These are phyloP conservation scores for Hirudo medicinalis DNA, from an alignment of 1,140 invertebrate species.

Conservation along the genomic window DNA sequence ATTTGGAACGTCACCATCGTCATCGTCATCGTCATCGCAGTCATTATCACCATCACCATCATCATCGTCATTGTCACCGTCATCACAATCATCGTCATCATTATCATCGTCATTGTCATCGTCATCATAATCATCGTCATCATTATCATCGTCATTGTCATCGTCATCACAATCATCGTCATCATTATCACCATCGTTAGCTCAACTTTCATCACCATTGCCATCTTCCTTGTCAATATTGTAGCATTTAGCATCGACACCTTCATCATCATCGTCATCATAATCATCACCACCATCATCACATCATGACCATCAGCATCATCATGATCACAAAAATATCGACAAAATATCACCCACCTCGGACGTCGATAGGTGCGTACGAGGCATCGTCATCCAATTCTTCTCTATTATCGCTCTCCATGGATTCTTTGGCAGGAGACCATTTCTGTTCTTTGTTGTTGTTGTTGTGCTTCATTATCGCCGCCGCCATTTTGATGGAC, in stretches of 20 bases:
- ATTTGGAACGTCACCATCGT: not conserved
- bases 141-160: not conserved
- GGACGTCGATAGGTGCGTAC: no score
- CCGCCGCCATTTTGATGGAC: no score
- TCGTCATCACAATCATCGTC: not conserved
- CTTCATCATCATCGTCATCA: not conserved
- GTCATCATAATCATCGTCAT: not conserved
- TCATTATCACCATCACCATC: not conserved
- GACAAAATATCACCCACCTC: no score
- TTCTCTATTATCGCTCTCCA: no score
- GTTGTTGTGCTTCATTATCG: no score
- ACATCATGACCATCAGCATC: not conserved
- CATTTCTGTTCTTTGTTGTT: no score
- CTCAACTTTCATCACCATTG: not conserved
- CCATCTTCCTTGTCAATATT: not conserved
- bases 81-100: not conserved
- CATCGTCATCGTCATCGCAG: not conserved
- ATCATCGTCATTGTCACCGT: constrained; percentile 1
- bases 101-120: not conserved
- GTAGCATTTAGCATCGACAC: not conserved
- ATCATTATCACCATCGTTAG: not conserved
- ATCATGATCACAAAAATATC: not conserved
- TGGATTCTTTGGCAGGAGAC: no score
- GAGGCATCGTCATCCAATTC: no score
- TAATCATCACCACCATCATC: not conserved